Base-by-base conservation (phyloP, 2,797 vertebrate species). In the Epinephelus awoara region DNA sequence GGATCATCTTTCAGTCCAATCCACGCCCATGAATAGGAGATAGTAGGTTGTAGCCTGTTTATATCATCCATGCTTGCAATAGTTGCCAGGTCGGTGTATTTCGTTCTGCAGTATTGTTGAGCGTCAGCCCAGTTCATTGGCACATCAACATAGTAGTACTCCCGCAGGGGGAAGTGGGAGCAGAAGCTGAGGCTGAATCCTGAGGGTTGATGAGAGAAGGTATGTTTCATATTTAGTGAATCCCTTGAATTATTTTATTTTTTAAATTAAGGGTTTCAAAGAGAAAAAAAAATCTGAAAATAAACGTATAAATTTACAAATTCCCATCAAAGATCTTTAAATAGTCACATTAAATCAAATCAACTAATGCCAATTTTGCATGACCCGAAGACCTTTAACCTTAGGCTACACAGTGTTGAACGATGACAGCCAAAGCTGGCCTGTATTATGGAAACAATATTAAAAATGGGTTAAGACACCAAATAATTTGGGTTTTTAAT, bases 71-170 rank as follows among this genome's bases (percentile, higher is more conserved):
- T 12, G 38, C 25, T 58, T 13, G 29, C 18, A n/a, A 80, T 6
- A 8, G 72, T 72, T 0, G 52, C 77, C 38, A 85, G 78, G 63
- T 84, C 82, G 1, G 19, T n/a, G 70, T 74, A 1, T 18, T 77
- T 59, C 5, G 5, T 34, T 71, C 78, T 81, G 70, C 83, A 85
- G 78, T 85, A 81, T 8, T 11, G 11, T 38, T 67, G 83, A 70
- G 74, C 83, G 0, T 77, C 18, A 1, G 2, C 0, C 74, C 74
- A 85, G 13, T 0, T 67, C 83, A 74, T 27, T 11, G 0, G 0
- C 42, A 15, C 2, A 44, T 40, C 2, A 4, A 85, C 19, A n/a
- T 59, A 74, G 69, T 67, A 15, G n/a, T 75, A 79, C 38, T 65
- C 23, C 50, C 23, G 25, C 4, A 4, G 18, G 9, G 1, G 9